Evolutionary conservation across 2,888 invertebrate species (phyloP).

Genomic region (Cheilosia vulpina): DNA sequence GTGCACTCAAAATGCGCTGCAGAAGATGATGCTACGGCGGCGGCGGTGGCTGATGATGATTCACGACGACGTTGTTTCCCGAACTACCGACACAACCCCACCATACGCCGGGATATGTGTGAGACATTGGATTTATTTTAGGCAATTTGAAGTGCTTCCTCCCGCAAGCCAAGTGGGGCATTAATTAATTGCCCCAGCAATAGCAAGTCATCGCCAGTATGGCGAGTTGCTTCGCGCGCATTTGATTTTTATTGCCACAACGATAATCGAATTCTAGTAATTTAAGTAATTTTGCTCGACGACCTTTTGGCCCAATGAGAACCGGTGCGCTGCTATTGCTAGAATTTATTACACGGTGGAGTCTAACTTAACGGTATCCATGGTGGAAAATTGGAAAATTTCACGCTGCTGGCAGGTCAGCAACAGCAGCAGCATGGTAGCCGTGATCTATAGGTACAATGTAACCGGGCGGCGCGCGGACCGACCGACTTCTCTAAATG

Average conservation of each 20-base stretch:
- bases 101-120: slow-evolving; percentile 52
- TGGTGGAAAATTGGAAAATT: slow-evolving; percentile 48
- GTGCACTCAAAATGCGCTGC: slow-evolving; percentile 52
- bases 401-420: slow-evolving; percentile 54
- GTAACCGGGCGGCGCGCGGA: background rate
- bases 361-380: slow-evolving; percentile 44
- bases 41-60: slow-evolving; percentile 58
- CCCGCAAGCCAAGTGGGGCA: slow-evolving; percentile 61
- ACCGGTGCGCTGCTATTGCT: slow-evolving; percentile 55
- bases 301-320: slow-evolving; percentile 74
- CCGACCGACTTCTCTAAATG: slow-evolving; percentile 59
- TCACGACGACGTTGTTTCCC: slow-evolving; percentile 64
- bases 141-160: slow-evolving; percentile 69
- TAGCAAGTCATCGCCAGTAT: background rate
- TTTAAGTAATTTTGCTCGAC: slow-evolving; percentile 66
- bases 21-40: slow-evolving; percentile 35
- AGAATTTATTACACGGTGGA: slow-evolving; percentile 15
- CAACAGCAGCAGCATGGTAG: slow-evolving; percentile 10
- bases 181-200: slow-evolving; percentile 66
- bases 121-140: slow-evolving; percentile 72
- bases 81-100: slow-evolving; percentile 14
- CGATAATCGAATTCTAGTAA: slow-evolving; percentile 73
- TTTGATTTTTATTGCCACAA: slow-evolving; percentile 64
- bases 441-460: slow-evolving; percentile 26
- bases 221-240: slow-evolving; percentile 25